Conservation (phyloP, 2,888 invertebrate genomes). For the Achlya flavicornis region DNA sequence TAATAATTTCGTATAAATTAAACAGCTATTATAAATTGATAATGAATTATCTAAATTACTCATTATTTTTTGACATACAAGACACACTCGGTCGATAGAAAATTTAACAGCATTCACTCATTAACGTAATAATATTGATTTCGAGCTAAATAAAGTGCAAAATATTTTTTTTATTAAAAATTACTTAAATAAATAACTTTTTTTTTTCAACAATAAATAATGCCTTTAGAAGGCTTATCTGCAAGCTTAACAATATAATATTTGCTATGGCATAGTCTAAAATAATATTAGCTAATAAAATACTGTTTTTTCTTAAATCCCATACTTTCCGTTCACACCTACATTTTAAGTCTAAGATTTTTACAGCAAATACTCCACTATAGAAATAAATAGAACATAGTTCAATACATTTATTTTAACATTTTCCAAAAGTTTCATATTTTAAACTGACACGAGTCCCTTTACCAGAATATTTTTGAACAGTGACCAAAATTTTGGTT, state of each 20-base stretch:
- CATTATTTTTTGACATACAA: background rate
- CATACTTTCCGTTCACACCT: conserved; percentile 21
- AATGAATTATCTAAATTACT: background rate
- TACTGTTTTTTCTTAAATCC: conserved; percentile 16
- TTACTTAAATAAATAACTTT: background rate
- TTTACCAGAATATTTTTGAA: background rate
- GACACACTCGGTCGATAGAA: conserved; percentile 1
- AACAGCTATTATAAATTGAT: background rate
- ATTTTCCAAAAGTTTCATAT: background rate
- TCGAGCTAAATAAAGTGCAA: background rate
- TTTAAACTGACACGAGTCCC: background rate
- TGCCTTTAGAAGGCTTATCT: background rate
- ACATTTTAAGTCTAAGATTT: conserved; percentile 20
- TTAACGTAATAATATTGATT: background rate
- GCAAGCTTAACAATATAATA: background rate
- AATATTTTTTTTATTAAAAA: background rate
- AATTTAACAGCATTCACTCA: background rate
- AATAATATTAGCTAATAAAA: background rate
- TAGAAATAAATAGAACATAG: conserved; percentile 30
- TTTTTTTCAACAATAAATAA: conserved; percentile 1
- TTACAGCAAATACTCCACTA: conserved; percentile 35
- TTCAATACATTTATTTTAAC: conserved; percentile 23
- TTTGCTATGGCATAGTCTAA: background rate
- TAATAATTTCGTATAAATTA: background rate
- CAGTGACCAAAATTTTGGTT: background rate